Conservation (phyloP, 2,797 vertebrate species). For the Diceros bicornis region DNA sequence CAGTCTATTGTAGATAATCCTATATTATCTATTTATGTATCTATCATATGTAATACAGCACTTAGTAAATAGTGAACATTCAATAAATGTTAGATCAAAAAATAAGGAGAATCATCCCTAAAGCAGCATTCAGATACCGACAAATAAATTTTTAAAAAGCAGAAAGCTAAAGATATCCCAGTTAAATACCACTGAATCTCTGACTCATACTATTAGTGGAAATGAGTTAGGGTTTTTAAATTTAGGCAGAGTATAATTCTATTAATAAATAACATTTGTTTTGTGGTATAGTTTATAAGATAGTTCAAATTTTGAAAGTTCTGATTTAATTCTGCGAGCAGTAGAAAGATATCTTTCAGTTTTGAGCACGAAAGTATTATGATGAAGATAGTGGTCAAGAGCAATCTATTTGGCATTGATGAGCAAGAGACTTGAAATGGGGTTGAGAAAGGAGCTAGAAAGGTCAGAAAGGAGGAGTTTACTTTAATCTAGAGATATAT, state of each 20-base stretch:
- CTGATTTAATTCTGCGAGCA: constrained; percentile 14
- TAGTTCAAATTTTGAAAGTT: background rate
- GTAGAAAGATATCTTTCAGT: background rate
- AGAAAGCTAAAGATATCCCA: background rate
- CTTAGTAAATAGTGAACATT: background rate
- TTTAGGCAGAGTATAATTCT: background rate
- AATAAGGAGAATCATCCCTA: background rate
- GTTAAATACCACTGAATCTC: background rate
- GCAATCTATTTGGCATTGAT: background rate
- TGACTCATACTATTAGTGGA: background rate
- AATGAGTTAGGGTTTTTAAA: constrained; percentile 11
- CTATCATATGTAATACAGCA: background rate
- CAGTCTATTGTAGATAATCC: background rate
- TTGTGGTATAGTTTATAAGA: background rate
- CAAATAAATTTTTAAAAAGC: background rate
- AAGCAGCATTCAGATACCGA: constrained; percentile 17
- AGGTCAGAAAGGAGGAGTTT: background rate
- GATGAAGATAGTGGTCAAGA: background rate
- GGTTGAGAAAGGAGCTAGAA: background rate
- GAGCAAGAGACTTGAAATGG: background rate
- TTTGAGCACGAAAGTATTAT: constrained; percentile 1
- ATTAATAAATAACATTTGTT: background rate
- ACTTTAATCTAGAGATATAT: constrained; percentile 3
- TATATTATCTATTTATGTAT: background rate
- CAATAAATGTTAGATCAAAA: background rate